These are phyloP conservation scores for Drosophila kohkoa DNA, from an alignment of 1,140 invertebrate species.

Conservation along the genomic window DNA sequence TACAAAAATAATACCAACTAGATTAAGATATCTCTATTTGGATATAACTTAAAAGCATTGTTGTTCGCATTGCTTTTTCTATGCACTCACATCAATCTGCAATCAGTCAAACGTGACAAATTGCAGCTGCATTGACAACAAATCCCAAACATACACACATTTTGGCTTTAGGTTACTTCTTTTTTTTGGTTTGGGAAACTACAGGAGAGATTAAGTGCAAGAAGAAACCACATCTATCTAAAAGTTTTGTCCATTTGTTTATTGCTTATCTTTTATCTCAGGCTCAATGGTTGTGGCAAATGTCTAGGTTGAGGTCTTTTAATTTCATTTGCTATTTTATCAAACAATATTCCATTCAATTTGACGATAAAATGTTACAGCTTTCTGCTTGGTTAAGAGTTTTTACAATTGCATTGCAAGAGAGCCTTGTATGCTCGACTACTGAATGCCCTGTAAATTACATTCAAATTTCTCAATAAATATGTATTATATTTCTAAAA, in stretches of 20 bases:
- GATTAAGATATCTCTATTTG: too few species aligned
- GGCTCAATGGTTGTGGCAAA: neutral
- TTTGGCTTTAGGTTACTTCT: too few species aligned
- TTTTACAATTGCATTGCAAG: neutral
- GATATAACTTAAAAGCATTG: neutral
- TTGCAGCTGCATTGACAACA: constrained; percentile 33
- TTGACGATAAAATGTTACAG: neutral
- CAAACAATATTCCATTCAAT: neutral
- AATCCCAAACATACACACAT: constrained; percentile 1
- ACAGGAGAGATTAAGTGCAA: constrained; percentile 19
- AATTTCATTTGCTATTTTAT: constrained; percentile 34
- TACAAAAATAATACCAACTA: too few species aligned
- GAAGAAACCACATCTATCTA: neutral
- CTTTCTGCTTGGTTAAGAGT: neutral
- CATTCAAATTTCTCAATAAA: too few species aligned
- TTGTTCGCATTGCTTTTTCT: neutral
- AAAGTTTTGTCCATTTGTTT: constrained; percentile 33
- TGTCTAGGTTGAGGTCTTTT: constrained; percentile 17
- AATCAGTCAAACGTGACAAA: constrained; percentile 34
- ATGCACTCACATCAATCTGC: neutral
- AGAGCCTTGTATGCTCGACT: too few species aligned
- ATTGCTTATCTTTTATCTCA: constrained; percentile 15
- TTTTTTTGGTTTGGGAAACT: neutral
- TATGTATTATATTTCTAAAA: too few species aligned
- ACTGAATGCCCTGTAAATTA: too few species aligned